phyloP scores from a whole-genome alignment of 2,797 vertebrate species.

The Mus caroli region DNA sequence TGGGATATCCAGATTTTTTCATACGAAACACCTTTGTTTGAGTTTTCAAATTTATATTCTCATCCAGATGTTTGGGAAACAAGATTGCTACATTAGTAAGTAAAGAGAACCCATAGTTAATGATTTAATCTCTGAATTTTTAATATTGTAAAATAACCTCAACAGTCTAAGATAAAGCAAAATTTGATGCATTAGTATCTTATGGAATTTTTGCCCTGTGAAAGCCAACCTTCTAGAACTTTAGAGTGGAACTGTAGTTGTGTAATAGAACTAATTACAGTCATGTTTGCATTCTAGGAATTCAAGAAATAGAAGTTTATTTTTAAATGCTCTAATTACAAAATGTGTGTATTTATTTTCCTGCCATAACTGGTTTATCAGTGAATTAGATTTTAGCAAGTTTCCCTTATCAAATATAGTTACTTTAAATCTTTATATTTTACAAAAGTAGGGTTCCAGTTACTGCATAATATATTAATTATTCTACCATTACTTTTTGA shows the following conservation, averaged over 20 bases:
- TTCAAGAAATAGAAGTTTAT: neutral
- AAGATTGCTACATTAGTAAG: neutral
- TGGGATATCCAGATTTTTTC: conserved; percentile 23
- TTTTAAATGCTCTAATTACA: neutral
- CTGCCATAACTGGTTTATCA: neutral
- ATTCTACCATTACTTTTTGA: neutral
- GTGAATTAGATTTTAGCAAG: neutral
- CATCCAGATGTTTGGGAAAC: neutral
- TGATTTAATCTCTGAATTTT: neutral
- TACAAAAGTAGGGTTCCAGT: neutral
- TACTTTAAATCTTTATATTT: neutral
- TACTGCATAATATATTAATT: neutral
- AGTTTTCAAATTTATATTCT: neutral
- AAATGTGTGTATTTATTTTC: neutral
- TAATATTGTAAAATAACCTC: neutral
- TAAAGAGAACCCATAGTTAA: neutral
- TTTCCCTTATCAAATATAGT: neutral
- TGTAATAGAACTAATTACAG: neutral
- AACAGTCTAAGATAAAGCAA: neutral
- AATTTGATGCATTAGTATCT: neutral
- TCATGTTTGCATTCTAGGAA: neutral
- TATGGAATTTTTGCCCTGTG: neutral
- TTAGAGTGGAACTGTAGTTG: neutral
- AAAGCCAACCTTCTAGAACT: neutral
- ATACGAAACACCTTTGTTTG: neutral